Evolutionary conservation across 2,113 vertebrate species (phyloP).

Genomic region (Chaetodon trifascialis): DNA sequence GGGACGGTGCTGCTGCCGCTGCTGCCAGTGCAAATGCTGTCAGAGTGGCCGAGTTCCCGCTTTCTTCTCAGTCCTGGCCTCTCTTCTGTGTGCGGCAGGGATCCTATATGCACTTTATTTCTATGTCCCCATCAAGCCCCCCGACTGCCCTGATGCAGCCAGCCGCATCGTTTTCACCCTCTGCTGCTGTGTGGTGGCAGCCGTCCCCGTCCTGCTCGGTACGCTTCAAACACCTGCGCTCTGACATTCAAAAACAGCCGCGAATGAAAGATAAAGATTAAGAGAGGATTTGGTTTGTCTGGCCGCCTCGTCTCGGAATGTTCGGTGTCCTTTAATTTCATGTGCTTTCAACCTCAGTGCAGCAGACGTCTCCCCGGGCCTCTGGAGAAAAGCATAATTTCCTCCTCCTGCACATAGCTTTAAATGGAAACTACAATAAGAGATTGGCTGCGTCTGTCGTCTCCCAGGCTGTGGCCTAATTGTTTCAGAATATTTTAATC

Average conservation of each 20-base stretch:
- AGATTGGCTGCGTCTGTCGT: constrained; percentile 34
- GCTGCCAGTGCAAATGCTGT: constrained; percentile 75
- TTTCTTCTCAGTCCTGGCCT: constrained; percentile 75
- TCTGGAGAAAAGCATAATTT: constrained; percentile 68
- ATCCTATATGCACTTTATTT: constrained; percentile 82
- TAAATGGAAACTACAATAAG: constrained; percentile 76
- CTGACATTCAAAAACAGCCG: constrained; percentile 29
- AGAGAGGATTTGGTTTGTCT: constrained; percentile 69
- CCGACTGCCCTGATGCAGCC: constrained; percentile 73
- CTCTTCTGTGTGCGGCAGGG: constrained; percentile 78
- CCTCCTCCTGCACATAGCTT: constrained; percentile 63
- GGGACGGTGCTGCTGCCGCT: constrained; percentile 66
- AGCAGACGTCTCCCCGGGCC: constrained; percentile 64
- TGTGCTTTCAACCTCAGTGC: constrained; percentile 55
- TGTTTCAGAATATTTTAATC: constrained; percentile 66
- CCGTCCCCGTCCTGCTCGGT: constrained; percentile 83
- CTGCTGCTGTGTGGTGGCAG: constrained; percentile 81
- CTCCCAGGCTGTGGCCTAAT: constrained; percentile 71
- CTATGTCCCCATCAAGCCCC: constrained; percentile 78
- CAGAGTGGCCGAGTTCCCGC: constrained; percentile 72
- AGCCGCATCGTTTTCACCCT: constrained; percentile 80
- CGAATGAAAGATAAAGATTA: constrained; percentile 61
- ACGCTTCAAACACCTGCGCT: constrained; percentile 55
- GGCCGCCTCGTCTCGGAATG: constrained; percentile 74
- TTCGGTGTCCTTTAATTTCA: constrained; percentile 73